phyloP scores from a whole-genome alignment of 2,113 vertebrate genomes.

The Amazona guildingii region DNA sequence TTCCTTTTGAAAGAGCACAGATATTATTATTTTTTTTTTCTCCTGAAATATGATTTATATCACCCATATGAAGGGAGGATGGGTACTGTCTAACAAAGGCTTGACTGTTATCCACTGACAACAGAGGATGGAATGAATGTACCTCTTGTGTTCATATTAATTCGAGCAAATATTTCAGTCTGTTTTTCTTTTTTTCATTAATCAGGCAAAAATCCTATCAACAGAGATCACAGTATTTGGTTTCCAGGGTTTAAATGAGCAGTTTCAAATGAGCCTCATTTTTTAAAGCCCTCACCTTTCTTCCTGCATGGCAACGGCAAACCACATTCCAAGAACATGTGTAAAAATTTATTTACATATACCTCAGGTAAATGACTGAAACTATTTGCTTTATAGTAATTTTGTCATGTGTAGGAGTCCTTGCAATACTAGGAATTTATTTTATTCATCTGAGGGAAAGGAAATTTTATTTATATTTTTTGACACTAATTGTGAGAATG shows the following conservation, averaged over 20 bases:
- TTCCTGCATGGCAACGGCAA: neutral
- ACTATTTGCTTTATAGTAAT: neutral
- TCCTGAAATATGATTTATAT: constrained; percentile 27
- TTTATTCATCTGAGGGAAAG: neutral
- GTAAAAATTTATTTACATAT: neutral
- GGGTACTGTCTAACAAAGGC: constrained; percentile 35
- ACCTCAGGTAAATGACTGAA: neutral
- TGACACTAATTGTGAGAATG: neutral
- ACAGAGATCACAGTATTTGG: neutral
- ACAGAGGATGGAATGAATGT: constrained; percentile 36
- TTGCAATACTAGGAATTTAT: neutral
- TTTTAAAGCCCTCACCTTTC: neutral
- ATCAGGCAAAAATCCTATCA: neutral
- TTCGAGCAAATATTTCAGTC: constrained; percentile 4
- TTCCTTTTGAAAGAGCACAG: neutral
- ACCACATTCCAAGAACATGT: neutral
- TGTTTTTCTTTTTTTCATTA: neutral
- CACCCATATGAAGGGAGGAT: neutral
- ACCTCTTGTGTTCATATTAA: constrained; percentile 42
- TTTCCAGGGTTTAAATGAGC: constrained; percentile 5
- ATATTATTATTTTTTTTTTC: neutral
- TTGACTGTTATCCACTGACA: constrained; percentile 46
- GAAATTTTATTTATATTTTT: neutral
- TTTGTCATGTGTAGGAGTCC: neutral
- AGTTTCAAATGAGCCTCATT: neutral